A percentile compares a stretch with the other conserved stretches of the same genome.
Evolutionary conservation across 2,113 vertebrate genomes (phyloP).

Genomic region (Okapia johnstoni): DNA sequence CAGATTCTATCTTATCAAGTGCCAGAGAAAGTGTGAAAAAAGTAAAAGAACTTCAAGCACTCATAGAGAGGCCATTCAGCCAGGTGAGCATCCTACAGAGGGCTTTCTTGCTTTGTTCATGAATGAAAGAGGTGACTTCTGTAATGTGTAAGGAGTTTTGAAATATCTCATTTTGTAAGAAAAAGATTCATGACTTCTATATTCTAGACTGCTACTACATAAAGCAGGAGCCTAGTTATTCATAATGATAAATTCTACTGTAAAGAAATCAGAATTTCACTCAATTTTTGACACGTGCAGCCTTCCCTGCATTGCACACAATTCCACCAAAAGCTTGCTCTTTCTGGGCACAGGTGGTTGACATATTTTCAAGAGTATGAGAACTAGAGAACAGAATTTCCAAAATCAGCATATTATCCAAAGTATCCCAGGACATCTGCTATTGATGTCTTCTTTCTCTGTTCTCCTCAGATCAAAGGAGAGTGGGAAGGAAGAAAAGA

Average conservation of each 20-base stretch:
- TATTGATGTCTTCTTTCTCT: neutral
- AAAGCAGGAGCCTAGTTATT: neutral
- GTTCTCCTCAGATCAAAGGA: neutral
- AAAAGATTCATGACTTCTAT: neutral
- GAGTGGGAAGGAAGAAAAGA: neutral
- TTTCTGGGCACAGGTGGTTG: neutral
- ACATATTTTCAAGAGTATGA: neutral
- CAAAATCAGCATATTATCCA: neutral
- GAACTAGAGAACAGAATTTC: neutral
- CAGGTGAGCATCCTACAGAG: conserved; percentile 58
- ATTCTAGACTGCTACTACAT: neutral
- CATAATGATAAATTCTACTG: accelerated
- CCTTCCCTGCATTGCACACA: neutral
- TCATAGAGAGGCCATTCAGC: neutral
- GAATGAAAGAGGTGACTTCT: neutral
- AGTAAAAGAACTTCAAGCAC: neutral
- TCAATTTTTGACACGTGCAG: neutral
- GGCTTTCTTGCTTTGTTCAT: neutral
- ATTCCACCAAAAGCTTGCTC: neutral
- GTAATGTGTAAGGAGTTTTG: neutral
- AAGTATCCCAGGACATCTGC: neutral
- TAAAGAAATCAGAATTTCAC: neutral
- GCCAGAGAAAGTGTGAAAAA: neutral
- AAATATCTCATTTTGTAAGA: neutral
- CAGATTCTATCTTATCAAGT: neutral